Evolutionary conservation across 2,797 vertebrate genomes (phyloP).

Genomic region (Clarias pachynema): DNA sequence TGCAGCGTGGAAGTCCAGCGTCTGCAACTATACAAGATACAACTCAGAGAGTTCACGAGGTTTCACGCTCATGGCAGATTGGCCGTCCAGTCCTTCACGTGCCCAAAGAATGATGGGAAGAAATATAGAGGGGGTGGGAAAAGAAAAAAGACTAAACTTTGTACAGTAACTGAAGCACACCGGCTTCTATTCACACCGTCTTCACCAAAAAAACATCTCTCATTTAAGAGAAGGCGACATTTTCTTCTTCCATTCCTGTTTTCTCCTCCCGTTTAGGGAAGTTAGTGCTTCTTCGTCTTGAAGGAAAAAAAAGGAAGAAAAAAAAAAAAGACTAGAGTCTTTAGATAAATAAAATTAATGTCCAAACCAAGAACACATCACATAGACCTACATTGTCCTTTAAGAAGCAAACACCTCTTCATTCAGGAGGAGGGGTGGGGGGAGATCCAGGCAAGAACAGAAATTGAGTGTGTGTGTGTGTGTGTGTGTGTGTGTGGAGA

Average conservation of each 20-base stretch:
- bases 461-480: constrained; percentile 53
- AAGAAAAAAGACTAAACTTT: constrained; percentile 78
- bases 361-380: constrained; percentile 85
- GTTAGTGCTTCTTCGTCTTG: constrained; percentile 88
- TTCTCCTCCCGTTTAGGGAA: constrained; percentile 86
- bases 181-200: constrained; percentile 88
- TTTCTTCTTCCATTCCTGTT: constrained; percentile 69
- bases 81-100: constrained; percentile 90
- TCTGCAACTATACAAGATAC: constrained; percentile 96
- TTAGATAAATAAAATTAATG: constrained; percentile 92
- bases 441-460: constrained; percentile 75
- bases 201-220: constrained; percentile 89
- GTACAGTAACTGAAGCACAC: constrained; percentile 88
- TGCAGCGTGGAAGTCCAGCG: constrained; percentile 84
- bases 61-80: constrained; percentile 81
- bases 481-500: not conserved
- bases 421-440: constrained; percentile 64
- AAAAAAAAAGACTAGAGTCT: constrained; percentile 88
- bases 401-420: constrained; percentile 70
- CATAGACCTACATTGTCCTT: constrained; percentile 78
- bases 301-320: not conserved
- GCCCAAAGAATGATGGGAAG: constrained; percentile 78
- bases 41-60: constrained; percentile 87
- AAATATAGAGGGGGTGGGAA: constrained; percentile 69
- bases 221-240: constrained; percentile 79